Base-by-base conservation (phyloP, 2,797 vertebrate genomes). In the Morelia viridis region DNA sequence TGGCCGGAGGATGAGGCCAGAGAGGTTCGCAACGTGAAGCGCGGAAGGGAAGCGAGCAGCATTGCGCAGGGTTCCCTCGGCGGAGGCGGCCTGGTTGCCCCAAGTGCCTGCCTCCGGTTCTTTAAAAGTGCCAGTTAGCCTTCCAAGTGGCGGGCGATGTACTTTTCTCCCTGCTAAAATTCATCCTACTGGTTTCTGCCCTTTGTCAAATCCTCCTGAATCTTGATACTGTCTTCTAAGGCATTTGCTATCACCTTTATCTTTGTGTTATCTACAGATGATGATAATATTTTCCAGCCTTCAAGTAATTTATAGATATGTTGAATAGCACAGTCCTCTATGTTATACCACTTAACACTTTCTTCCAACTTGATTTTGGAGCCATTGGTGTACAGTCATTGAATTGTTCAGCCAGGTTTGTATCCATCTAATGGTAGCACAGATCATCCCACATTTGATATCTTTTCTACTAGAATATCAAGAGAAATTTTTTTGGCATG, bases 21-120 rank as follows among this genome's bases (percentile, higher is more conserved):
- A 3, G 31, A 8, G 13, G n/a, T 5, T 15, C n/a, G 17, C 0
- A 13, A 5, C 0, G 13, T 12, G n/a, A 31, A n/a, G 64, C 12
- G 15, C 5, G 65, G 65, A 13, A 35, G 65, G 17, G 15, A 71
- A 17, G n/a, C 13, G n/a, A 35, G n/a, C n/a, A 17, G 50, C 6
- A 0, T 53, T 53, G 50, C 1, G 7, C 8, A 8, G 50, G 65
- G 68, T 5, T 35, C n/a, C 13, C 68, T 19, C 13, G n/a, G 68
- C 12, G 17, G 13, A 71, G 65, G 65, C 5, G 28, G 64, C 64
- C 4, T 28, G n/a, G 28, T 8, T 53, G 50, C 50, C 50, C 50
- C 50, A 53, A 64, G 11, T 11, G 62, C 9, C 28, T 9, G 9
- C 26, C 62, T 64, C 12, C 12, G 62, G 62, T 3, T n/a, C 62